Base-by-base conservation (phyloP, 2,888 invertebrate genomes). In the Nysson spinosus region DNA sequence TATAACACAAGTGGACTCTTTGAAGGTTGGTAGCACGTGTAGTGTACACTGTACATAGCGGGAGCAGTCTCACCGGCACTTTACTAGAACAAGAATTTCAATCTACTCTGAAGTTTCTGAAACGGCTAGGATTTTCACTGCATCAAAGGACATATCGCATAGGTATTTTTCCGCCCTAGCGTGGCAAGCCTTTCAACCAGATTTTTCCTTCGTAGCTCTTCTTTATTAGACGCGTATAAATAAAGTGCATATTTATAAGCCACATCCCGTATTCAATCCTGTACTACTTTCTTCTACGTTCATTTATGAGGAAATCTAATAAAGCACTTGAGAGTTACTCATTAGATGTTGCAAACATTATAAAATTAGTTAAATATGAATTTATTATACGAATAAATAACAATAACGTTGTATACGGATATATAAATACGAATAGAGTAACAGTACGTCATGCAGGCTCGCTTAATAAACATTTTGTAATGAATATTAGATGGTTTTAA, bases 81-180 rank as follows among this genome's bases (percentile, higher is more conserved):
- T 44, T 50, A 20, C 28, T 16, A 6, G 22, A 42, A 39, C 40
- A 43, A 52, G 43, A 70, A 71, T 63, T 68, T 64, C 61, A 61
- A 39, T 46, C 22, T 51, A 64, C 35, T 20, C 35, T 55, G 30
- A 57, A 72, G 47, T 56, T 56, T 20, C 51, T 28, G 39, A 12
- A 22, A 42, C 44, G 44, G 35, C 17, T 7, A 49, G 16, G 30
- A 62, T 51, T 56, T 32, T 17, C 56, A 17, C 12, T 49, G 42
- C 47, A 28, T 66, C 49, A 40, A 66, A 60, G 34, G 51, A 37
- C 42, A 39, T 35, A 26, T 34, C 34, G 11, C 35, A n/a, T n/a
- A n/a, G n/a, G 39, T 28, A 40, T 40, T 47, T 47, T 32, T 47
- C 28, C 43, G 17, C 28, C 19, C 16, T 5, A 6, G 16, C 32